These are phyloP conservation scores for Teleopsis dalmanni DNA, from an alignment of 1,140 invertebrate species.

Conservation along the genomic window DNA sequence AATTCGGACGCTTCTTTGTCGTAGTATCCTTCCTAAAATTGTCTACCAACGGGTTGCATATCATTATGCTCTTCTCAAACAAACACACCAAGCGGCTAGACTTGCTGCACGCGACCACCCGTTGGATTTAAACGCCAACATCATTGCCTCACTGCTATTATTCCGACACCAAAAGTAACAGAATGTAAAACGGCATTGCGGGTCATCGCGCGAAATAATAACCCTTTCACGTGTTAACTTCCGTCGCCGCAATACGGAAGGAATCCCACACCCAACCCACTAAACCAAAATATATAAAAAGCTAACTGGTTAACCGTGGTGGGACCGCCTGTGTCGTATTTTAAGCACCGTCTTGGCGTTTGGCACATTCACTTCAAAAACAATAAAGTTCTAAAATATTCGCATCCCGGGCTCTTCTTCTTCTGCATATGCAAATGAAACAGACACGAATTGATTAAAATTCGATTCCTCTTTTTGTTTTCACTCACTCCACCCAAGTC, in stretches of 20 bases:
- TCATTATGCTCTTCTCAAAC: too few species aligned
- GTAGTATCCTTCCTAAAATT: too few species aligned
- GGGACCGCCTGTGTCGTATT: too few species aligned
- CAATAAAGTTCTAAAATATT: neutral
- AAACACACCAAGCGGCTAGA: too few species aligned
- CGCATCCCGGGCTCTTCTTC: slow-evolving; percentile 18
- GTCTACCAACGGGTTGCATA: too few species aligned
- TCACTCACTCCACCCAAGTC: neutral
- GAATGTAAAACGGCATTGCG: slow-evolving; percentile 19
- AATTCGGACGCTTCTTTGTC: too few species aligned
- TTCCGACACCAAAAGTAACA: too few species aligned
- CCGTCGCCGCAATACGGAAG: slow-evolving; percentile 6
- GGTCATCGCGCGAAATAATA: slow-evolving; percentile 28
- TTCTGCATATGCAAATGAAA: slow-evolving; percentile 24
- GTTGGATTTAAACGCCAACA: too few species aligned
- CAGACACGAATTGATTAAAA: slow-evolving; percentile 42
- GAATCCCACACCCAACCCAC: neutral
- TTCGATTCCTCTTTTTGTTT: slow-evolving; percentile 43
- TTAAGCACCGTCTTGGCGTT: too few species aligned
- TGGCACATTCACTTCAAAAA: too few species aligned
- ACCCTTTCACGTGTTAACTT: slow-evolving; percentile 17
- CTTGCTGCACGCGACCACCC: too few species aligned
- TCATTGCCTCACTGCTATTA: too few species aligned
- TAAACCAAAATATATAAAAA: neutral
- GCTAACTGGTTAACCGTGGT: neutral